phyloP scores from a whole-genome alignment of 2,797 vertebrate species.

The Brachyalestes nurse region DNA sequence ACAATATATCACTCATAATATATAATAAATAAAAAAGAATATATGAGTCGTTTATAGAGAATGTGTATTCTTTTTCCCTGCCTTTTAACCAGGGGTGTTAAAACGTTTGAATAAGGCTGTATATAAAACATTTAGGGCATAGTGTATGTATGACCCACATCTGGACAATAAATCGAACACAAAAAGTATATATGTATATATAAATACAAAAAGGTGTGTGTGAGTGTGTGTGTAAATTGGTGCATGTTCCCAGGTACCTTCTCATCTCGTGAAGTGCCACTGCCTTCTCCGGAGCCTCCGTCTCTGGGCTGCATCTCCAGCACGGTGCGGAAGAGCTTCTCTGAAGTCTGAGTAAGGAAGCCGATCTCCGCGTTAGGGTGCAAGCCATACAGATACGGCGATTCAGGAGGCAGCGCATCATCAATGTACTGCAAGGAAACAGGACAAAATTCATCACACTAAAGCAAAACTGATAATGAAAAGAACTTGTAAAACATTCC shows the following conservation, averaged over 20 bases:
- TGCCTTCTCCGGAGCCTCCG: constrained; percentile 72
- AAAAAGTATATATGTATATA: too few species aligned
- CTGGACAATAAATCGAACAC: not conserved
- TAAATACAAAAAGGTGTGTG: not conserved
- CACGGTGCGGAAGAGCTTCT: constrained; percentile 87
- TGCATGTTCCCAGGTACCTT: constrained; percentile 73
- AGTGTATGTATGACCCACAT: not conserved
- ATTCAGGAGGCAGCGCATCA: constrained; percentile 84
- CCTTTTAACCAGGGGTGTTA: not conserved
- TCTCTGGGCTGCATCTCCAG: constrained; percentile 91
- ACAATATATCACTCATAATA: too few species aligned
- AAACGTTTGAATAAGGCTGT: not conserved
- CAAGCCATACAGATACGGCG: constrained; percentile 91
- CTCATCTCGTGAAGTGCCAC: constrained; percentile 78
- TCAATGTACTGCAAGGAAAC: constrained; percentile 86
- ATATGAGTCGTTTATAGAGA: too few species aligned
- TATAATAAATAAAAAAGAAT: too few species aligned
- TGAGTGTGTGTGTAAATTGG: too few species aligned
- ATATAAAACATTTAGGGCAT: too few species aligned
- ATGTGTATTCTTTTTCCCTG: too few species aligned
- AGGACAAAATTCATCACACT: not conserved
- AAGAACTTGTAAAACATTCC: not conserved
- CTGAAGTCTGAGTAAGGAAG: constrained; percentile 90
- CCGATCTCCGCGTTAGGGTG: constrained; percentile 95
- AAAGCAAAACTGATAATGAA: constrained; percentile 3